A percentile compares a stretch with the other conserved stretches of the same genome.
Evolutionary conservation across 2,113 vertebrate species (phyloP).

Genomic region (Engystomops pustulosus): DNA sequence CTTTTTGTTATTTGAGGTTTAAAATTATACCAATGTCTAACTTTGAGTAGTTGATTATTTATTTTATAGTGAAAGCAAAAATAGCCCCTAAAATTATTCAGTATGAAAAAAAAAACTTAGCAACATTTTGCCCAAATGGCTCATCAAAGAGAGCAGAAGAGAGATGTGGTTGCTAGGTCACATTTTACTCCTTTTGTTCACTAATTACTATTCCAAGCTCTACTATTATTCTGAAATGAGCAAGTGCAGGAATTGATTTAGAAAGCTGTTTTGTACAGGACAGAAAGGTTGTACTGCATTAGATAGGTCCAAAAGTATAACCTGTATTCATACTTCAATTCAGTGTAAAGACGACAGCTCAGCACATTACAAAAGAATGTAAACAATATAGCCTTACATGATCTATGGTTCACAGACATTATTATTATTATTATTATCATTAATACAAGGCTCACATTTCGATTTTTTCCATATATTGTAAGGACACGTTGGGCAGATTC

Average conservation of each 20-base stretch:
- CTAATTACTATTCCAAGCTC: constrained; percentile 67
- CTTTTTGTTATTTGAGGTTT: not conserved
- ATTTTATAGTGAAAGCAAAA: constrained; percentile 2
- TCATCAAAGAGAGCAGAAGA: not conserved
- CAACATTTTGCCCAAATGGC: constrained; percentile 4
- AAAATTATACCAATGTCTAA: constrained; percentile 3
- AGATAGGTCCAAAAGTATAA: constrained; percentile 31
- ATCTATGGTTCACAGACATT: no score
- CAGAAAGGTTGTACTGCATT: constrained; percentile 63
- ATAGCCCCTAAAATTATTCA: not conserved
- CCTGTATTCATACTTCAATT: constrained; percentile 20
- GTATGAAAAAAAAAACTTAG: not conserved
- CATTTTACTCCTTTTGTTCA: constrained; percentile 65
- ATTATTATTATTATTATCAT: no score
- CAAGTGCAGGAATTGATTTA: constrained; percentile 60
- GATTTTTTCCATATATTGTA: no score
- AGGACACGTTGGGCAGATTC: no score
- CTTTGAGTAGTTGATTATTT: constrained; percentile 5
- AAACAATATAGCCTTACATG: no score
- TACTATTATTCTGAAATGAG: constrained; percentile 62
- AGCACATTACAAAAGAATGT: no score
- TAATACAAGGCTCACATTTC: no score
- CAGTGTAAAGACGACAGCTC: not conserved
- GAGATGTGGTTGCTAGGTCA: constrained; percentile 64
- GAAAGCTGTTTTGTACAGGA: constrained; percentile 59